Percentiles rank a stretch among this genome's conserved stretches.
phyloP scores from a whole-genome alignment of 2,113 vertebrate species.

The Serilophus lunatus region DNA sequence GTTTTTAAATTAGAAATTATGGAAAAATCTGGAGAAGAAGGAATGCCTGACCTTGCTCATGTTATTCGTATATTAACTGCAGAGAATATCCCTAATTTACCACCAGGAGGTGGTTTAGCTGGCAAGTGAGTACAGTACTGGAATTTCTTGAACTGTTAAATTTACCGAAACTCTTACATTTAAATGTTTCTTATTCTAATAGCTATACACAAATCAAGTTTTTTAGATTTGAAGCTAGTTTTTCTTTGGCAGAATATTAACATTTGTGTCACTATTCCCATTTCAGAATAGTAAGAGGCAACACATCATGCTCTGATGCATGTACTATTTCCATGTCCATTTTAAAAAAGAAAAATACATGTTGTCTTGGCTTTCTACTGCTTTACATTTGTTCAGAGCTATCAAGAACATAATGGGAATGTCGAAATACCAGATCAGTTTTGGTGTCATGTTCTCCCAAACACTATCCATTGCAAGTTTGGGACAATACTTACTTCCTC shows the following conservation, averaged over 20 bases:
- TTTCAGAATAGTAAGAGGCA: not conserved
- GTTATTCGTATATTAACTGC: constrained; percentile 93
- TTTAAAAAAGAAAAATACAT: not conserved
- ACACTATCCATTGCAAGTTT: not conserved
- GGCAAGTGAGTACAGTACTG: constrained; percentile 88
- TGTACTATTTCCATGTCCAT: not conserved
- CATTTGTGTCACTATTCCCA: not conserved
- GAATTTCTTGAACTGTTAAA: not conserved
- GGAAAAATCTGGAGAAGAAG: constrained; percentile 88
- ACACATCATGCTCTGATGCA: not conserved
- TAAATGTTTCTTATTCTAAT: not conserved
- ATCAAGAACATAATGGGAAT: not conserved
- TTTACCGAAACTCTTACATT: not conserved
- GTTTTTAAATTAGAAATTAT: constrained; percentile 86
- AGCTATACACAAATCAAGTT: not conserved
- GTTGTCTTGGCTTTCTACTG: not conserved
- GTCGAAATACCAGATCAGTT: not conserved
- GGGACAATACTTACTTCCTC: not conserved
- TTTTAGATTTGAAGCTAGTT: not conserved
- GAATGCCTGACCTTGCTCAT: constrained; percentile 91
- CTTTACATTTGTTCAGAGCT: not conserved
- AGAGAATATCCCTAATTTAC: constrained; percentile 91
- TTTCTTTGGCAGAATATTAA: not conserved
- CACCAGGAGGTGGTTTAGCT: constrained; percentile 96
- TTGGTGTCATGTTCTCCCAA: not conserved